Conservation (phyloP, 1,140 invertebrate species). For the Drosophila miranda region DNA sequence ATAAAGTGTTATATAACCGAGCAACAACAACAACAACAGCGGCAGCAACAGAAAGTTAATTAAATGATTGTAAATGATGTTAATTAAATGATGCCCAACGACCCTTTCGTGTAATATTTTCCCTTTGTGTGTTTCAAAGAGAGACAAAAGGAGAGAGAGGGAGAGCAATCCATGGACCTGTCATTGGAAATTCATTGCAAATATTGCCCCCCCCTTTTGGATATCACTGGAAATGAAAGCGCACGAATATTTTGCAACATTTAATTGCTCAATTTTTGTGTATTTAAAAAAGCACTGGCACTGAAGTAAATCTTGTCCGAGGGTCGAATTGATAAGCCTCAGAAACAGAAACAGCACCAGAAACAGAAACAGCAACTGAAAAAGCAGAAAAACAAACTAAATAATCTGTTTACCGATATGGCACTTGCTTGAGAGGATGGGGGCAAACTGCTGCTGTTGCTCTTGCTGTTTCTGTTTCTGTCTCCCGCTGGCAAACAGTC, state of each 20-base stretch:
- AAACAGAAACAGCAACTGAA: slow-evolving; percentile 25
- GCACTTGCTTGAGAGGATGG: too few species aligned
- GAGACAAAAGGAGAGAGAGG: slow-evolving; percentile 8
- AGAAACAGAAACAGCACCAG: background rate
- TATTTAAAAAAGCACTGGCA: slow-evolving; percentile 13
- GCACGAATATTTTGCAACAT: slow-evolving; percentile 34
- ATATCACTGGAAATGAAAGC: slow-evolving; percentile 23
- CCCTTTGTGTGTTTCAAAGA: slow-evolving; percentile 36
- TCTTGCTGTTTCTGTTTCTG: too few species aligned
- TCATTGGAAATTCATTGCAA: slow-evolving; percentile 39
- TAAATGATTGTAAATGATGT: slow-evolving; percentile 77
- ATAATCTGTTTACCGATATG: slow-evolving; percentile 30
- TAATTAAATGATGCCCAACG: slow-evolving; percentile 72
- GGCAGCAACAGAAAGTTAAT: slow-evolving; percentile 56
- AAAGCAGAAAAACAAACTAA: slow-evolving; percentile 27
- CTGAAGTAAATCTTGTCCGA: slow-evolving; percentile 20
- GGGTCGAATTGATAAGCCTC: slow-evolving; percentile 48
- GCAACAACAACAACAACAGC: slow-evolving; percentile 26
- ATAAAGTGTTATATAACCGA: slow-evolving; percentile 62
- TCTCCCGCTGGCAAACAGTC: too few species aligned
- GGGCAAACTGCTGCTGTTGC: too few species aligned
- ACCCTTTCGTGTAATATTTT: slow-evolving; percentile 53
- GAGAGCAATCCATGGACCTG: background rate
- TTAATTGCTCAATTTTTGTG: slow-evolving; percentile 54
- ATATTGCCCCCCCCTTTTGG: slow-evolving; percentile 30